Evolutionary conservation across 2,888 invertebrate genomes (phyloP).

Genomic region (Drosophila recens): DNA sequence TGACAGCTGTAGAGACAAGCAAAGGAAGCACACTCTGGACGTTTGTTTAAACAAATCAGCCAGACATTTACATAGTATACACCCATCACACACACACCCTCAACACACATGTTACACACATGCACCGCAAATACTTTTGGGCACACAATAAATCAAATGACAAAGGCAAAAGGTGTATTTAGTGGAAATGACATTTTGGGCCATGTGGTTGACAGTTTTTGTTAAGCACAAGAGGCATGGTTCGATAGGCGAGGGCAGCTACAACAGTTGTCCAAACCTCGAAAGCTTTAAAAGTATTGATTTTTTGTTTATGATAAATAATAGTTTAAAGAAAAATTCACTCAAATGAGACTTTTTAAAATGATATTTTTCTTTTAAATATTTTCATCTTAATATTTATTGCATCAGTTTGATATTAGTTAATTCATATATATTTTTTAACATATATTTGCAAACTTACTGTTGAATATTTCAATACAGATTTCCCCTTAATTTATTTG

Average conservation of each 20-base stretch:
- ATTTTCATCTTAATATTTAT: too few relatives aligned
- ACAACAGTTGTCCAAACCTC: conserved; percentile 11
- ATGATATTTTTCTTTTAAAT: too few relatives aligned
- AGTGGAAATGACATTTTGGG: conserved; percentile 62
- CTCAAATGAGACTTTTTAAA: too few relatives aligned
- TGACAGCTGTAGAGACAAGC: conserved; percentile 73
- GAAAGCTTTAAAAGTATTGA: neutral
- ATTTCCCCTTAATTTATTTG: too few relatives aligned
- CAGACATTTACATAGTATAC: conserved; percentile 53
- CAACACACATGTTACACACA: conserved; percentile 8
- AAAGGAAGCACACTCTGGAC: conserved; percentile 38
- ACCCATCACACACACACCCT: conserved; percentile 19
- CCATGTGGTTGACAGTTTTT: conserved; percentile 52
- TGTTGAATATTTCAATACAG: too few relatives aligned
- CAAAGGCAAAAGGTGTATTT: conserved; percentile 70
- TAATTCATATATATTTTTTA: too few relatives aligned
- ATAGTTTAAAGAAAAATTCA: too few relatives aligned
- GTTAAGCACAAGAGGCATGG: conserved; percentile 16
- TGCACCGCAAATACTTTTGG: conserved; percentile 55
- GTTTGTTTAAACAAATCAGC: conserved; percentile 66
- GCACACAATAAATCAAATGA: conserved; percentile 71
- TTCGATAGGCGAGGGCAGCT: conserved; percentile 27
- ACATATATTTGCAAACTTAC: too few relatives aligned
- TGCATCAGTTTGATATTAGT: too few relatives aligned
- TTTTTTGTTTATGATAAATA: neutral